Evolutionary conservation across 1,140 invertebrate species (phyloP).

Genomic region (Bombyx mandarina): DNA sequence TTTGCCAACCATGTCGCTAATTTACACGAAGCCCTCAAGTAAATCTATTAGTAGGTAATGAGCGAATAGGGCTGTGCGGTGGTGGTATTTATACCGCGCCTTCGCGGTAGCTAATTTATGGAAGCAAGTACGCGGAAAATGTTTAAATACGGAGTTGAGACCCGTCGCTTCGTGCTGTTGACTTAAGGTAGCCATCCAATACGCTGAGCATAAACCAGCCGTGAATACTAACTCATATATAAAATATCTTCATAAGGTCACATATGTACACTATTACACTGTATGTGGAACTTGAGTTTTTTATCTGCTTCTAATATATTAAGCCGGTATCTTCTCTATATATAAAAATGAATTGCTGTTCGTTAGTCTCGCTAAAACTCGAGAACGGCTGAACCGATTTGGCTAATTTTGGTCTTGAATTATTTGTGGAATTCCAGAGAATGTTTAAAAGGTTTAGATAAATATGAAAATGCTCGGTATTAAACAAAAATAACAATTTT

Average conservation of each 20-base stretch:
- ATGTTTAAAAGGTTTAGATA: too few relatives aligned
- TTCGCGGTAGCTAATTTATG: conserved; percentile 67
- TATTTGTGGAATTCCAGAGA: too few relatives aligned
- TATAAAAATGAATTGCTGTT: too few relatives aligned
- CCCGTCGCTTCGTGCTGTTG: conserved; percentile 34
- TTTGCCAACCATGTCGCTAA: conserved; percentile 2
- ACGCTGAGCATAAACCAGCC: background rate
- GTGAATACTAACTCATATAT: too few relatives aligned
- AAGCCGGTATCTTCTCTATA: too few relatives aligned
- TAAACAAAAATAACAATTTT: too few relatives aligned
- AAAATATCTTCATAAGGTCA: too few relatives aligned
- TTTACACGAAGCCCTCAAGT: conserved; percentile 45
- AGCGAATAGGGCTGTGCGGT: conserved; percentile 42
- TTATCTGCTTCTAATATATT: too few relatives aligned
- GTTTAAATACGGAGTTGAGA: conserved; percentile 50
- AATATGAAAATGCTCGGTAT: too few relatives aligned
- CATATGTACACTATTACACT: background rate
- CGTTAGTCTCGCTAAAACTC: too few relatives aligned
- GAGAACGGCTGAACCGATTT: too few relatives aligned
- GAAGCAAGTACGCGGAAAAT: conserved; percentile 68
- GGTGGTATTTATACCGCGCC: conserved; percentile 59
- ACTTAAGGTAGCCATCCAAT: conserved; percentile 41
- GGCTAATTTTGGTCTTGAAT: too few relatives aligned
- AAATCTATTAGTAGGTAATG: conserved; percentile 55
- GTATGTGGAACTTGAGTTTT: conserved; percentile 2